phyloP scores from a whole-genome alignment of 2,888 invertebrate species.

The Leptinotarsa juncta region DNA sequence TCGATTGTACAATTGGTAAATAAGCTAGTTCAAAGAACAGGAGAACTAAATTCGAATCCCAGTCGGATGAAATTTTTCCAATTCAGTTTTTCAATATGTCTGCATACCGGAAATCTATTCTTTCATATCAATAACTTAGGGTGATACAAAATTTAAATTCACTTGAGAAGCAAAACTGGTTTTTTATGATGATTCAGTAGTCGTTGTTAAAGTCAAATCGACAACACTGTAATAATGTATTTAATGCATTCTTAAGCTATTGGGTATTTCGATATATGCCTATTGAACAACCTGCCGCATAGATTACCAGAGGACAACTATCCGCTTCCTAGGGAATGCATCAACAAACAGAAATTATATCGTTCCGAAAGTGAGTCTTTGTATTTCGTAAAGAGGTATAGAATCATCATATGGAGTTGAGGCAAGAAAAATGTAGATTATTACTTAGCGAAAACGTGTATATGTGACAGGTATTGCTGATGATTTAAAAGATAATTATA shows the following conservation, averaged over 20 bases:
- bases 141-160: too few species aligned
- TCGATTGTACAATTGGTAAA: too few species aligned
- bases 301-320: conserved; percentile 42
- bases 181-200: not conserved
- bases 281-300: conserved; percentile 40
- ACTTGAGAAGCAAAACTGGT: not conserved
- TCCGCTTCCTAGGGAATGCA: conserved; percentile 30
- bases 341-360: conserved; percentile 33
- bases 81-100: too few species aligned
- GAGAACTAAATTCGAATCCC: too few species aligned
- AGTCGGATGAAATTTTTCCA: too few species aligned
- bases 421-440: not conserved
- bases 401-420: not conserved
- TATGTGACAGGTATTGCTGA: not conserved
- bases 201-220: conserved; percentile 13
- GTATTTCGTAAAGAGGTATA: conserved; percentile 7
- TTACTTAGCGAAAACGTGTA: not conserved
- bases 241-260: conserved; percentile 41
- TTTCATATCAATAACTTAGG: too few species aligned
- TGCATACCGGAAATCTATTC: too few species aligned
- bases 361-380: conserved; percentile 16
- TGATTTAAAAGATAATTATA: conserved; percentile 1
- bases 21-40: too few species aligned
- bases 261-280: conserved; percentile 40
- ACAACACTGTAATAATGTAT: conserved; percentile 36